phyloP scores from a whole-genome alignment of 30 jellyfish, hydroid and myxozoan genomes.

The Turritopsis rubra region DNA sequence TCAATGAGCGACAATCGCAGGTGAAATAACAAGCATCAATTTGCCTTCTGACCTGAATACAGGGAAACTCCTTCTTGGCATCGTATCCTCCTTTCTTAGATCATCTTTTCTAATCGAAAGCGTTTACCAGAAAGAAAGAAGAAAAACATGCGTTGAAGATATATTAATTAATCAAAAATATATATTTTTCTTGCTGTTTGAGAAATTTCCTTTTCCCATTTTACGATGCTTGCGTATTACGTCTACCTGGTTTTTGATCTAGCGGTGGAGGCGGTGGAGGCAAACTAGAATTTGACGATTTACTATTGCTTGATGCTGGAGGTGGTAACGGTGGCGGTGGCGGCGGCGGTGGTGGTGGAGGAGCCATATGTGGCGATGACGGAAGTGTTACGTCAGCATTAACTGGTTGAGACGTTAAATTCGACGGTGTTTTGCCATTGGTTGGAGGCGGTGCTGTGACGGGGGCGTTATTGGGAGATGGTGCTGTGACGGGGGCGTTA shows the following conservation, averaged over 20 bases:
- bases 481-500: neutral
- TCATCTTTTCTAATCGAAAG: too few relatives aligned
- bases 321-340: slow-evolving; percentile 54
- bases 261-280: slow-evolving; percentile 56
- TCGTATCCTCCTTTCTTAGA: too few relatives aligned
- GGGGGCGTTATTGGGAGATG: neutral
- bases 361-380: slow-evolving; percentile 20
- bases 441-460: slow-evolving; percentile 7
- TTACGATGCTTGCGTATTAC: slow-evolving; percentile 9
- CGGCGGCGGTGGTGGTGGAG: slow-evolving; percentile 40
- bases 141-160: neutral
- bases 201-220: too few relatives aligned
- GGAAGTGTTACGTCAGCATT: slow-evolving; percentile 21
- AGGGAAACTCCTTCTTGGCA: slow-evolving; percentile 3
- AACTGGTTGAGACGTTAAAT: neutral
- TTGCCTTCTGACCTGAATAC: too few relatives aligned
- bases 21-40: too few relatives aligned
- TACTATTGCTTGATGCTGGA: neutral
- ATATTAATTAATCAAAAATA: neutral
- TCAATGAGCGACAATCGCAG: too few relatives aligned
- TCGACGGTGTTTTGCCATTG: neutral
- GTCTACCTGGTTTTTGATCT: slow-evolving; percentile 18
- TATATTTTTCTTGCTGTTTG: neutral
- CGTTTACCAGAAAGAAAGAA: too few relatives aligned
- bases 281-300: neutral